phyloP scores from a whole-genome alignment of 2,113 vertebrate species.

The Pelobates fuscus region DNA sequence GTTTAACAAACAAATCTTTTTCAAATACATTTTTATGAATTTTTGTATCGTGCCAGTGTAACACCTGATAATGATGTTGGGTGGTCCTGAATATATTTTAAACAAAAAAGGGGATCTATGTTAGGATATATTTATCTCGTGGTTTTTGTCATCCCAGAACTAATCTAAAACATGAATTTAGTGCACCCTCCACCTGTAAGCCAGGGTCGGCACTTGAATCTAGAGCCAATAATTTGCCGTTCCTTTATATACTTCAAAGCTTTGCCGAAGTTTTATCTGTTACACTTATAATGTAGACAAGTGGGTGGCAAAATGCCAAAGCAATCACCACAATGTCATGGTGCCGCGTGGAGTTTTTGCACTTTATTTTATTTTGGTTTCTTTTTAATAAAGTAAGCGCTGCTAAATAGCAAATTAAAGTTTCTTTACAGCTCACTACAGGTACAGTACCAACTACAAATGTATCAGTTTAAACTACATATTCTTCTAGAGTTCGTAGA shows the following conservation, averaged over 20 bases:
- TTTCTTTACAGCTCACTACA: no score
- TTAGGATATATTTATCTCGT: conserved; percentile 31
- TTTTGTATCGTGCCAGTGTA: conserved; percentile 16
- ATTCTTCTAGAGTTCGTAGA: no score
- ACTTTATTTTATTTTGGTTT: no score
- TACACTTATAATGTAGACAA: conserved; percentile 6
- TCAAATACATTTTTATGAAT: conserved; percentile 23
- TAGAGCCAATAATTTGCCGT: conserved; percentile 29
- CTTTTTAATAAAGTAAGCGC: no score
- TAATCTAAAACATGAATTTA: conserved; percentile 45
- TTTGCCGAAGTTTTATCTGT: conserved; percentile 21
- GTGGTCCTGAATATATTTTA: conserved; percentile 21
- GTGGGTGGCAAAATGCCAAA: conserved; percentile 41
- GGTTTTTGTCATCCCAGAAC: conserved; percentile 15
- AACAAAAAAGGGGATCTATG: conserved; percentile 24
- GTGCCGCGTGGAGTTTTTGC: no score
- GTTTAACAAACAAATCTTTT: conserved; percentile 19
- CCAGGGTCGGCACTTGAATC: conserved; percentile 18
- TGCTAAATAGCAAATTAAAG: no score
- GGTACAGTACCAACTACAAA: no score
- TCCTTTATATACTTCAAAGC: conserved; percentile 27
- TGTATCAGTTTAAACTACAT: no score
- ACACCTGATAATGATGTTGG: conserved; percentile 35
- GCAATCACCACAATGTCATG: neutral
- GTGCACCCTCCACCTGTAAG: conserved; percentile 16